Evolutionary conservation across 2,797 vertebrate species (phyloP).

Genomic region (Acipenser ruthenus): DNA sequence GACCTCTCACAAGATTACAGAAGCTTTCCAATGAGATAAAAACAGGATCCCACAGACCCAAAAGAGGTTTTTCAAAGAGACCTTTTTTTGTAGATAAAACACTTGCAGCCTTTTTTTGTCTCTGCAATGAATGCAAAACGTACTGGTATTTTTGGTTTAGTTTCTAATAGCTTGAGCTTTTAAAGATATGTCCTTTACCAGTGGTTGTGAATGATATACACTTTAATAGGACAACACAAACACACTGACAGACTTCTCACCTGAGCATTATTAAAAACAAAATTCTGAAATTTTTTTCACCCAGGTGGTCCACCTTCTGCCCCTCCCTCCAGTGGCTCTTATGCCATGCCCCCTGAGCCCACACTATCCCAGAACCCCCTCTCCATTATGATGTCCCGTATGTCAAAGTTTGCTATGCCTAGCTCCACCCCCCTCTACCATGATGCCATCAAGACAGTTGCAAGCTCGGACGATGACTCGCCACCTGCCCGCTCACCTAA

Average conservation of each 20-base stretch:
- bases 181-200: too few species aligned
- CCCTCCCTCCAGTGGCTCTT: conserved; percentile 76
- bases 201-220: too few species aligned
- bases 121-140: too few species aligned
- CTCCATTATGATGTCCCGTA: conserved; percentile 99
- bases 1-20: too few species aligned
- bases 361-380: conserved; percentile 97
- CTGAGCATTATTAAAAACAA: too few species aligned
- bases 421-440: conserved; percentile 97
- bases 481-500: conserved; percentile 95
- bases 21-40: too few species aligned
- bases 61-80: background rate
- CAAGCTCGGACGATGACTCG: conserved; percentile 96
- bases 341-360: conserved; percentile 92
- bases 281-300: background rate
- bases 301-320: conserved; percentile 79
- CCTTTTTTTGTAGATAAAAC: background rate
- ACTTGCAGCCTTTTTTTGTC: too few species aligned
- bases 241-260: too few species aligned
- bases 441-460: conserved; percentile 98
- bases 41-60: too few species aligned
- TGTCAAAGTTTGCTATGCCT: conserved; percentile 99
- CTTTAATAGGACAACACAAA: too few species aligned
- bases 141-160: too few species aligned
- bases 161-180: too few species aligned